Conservation (phyloP, 1,140 invertebrate genomes). For the Matsumurasca onukii region DNA sequence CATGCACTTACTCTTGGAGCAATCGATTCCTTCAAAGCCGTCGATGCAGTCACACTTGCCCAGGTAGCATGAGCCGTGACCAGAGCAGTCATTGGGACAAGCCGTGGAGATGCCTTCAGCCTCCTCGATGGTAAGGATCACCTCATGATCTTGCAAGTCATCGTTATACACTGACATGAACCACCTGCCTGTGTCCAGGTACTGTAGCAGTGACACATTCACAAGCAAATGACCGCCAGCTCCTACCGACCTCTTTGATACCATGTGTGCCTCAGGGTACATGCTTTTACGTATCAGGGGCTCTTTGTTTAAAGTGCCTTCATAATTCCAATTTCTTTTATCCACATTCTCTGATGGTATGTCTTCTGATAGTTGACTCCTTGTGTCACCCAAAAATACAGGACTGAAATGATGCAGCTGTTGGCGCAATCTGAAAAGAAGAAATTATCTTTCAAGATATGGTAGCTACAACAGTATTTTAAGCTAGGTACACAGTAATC, state of each 20-base stretch:
- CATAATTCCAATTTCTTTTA: too few species aligned
- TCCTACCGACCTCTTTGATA: neutral
- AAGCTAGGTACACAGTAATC: too few species aligned
- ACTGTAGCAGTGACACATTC: slow-evolving; percentile 75
- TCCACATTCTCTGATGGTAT: neutral
- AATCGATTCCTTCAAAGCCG: slow-evolving; percentile 89
- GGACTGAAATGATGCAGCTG: slow-evolving; percentile 13
- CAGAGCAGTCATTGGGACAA: slow-evolving; percentile 93
- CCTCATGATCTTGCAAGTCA: slow-evolving; percentile 77
- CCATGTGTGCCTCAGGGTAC: neutral
- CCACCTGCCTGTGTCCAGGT: slow-evolving; percentile 91
- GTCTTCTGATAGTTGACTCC: neutral
- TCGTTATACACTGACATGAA: slow-evolving; percentile 96
- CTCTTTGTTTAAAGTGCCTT: neutral
- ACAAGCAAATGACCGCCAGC: slow-evolving; percentile 25
- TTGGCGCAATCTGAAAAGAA: slow-evolving; percentile 3
- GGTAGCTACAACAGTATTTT: too few species aligned
- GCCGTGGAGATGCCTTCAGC: slow-evolving; percentile 84
- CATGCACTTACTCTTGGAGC: slow-evolving; percentile 80
- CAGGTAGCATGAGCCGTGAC: slow-evolving; percentile 90
- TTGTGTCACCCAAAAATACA: neutral
- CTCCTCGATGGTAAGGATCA: slow-evolving; percentile 72
- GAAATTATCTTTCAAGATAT: too few species aligned
- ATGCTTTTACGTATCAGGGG: neutral
- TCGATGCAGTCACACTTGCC: slow-evolving; percentile 96